Evolutionary conservation across 2,113 vertebrate genomes (phyloP), one percentile per base, ranked within the genome.

Genomic region (Rhinogobius similis): DNA sequence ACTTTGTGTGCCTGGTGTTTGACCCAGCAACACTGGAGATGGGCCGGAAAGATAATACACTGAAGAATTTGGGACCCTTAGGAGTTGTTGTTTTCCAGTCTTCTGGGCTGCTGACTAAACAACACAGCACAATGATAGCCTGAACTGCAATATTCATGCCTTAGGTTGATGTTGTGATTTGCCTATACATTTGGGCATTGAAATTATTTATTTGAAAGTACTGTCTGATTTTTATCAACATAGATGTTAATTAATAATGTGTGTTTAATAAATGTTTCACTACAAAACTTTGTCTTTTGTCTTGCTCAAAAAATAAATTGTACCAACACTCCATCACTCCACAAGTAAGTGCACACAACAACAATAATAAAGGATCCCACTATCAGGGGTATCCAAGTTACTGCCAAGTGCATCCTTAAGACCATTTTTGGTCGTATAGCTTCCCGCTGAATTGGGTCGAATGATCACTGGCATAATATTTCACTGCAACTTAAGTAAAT

Each of bases 61-160:
- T 20, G 58, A 56, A 27, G 69, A 23, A 72, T 16, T 63, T 65
- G 55, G 73, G 70, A 75, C 77, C 64, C 50, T 27, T 79, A 44
- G 63, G 65, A 65, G 44, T 71, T 78, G 81, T 67, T 79, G 78
- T 78, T 87, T 84, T 87, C 82, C 82, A 75, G 83, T 86, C 85
- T 83, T 87, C 69, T 82, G 81, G 88, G 69, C 72, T 82, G 82
- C 73, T 82, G 46, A 72, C 70, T 10, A 77, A 83, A 79, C 67
- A 75, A 82, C 79, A 83, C 76, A 83, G 85, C 77, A 90, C 85
- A 88, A 72, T 77, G 68, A 86, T 79, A 63, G 62, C 62, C n/a
- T 43, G 76, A 87, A 90, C 88, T 92, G 89, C 92, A 93, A 93
- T 92, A 93, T 91, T 91, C 82, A 88, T 91, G 92, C 92, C 92